phyloP scores from a whole-genome alignment of 1,140 invertebrate genomes.

The Neodiprion pinetum region DNA sequence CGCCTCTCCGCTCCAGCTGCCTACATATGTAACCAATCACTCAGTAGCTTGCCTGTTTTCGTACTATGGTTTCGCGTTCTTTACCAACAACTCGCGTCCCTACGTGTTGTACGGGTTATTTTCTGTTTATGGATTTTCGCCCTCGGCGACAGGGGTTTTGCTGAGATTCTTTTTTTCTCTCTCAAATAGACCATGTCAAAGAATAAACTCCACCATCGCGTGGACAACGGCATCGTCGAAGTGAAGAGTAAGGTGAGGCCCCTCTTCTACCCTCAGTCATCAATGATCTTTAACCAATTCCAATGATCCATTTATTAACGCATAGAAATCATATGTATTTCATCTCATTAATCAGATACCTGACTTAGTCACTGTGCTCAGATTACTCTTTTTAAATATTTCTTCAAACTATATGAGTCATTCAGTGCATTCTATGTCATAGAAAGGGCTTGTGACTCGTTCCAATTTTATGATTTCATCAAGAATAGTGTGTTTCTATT shows the following conservation, averaged over 20 bases:
- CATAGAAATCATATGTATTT: slow-evolving; percentile 21
- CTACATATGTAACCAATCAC: background rate
- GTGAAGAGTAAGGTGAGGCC: slow-evolving; percentile 74
- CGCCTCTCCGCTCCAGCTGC: slow-evolving; percentile 6
- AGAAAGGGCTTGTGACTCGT: slow-evolving; percentile 25
- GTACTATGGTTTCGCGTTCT: slow-evolving; percentile 7
- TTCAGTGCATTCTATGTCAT: background rate
- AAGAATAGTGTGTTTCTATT: slow-evolving; percentile 14
- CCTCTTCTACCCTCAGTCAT: slow-evolving; percentile 44
- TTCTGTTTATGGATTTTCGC: background rate
- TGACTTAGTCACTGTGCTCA: slow-evolving; percentile 20
- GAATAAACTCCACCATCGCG: slow-evolving; percentile 69
- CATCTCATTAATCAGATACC: slow-evolving; percentile 13
- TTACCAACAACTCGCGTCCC: slow-evolving; percentile 6
- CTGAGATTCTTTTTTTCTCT: background rate
- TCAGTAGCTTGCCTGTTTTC: background rate
- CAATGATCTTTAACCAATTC: slow-evolving; percentile 29
- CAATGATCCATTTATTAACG: slow-evolving; percentile 13
- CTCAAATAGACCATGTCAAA: slow-evolving; percentile 66
- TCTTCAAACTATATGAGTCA: background rate
- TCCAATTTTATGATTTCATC: slow-evolving; percentile 16
- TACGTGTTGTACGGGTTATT: background rate
- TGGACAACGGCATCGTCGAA: slow-evolving; percentile 70
- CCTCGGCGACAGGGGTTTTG: background rate
- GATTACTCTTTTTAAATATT: slow-evolving; percentile 26